Base-by-base conservation (phyloP, 2,888 invertebrate genomes). In the Gerris lacustris region DNA sequence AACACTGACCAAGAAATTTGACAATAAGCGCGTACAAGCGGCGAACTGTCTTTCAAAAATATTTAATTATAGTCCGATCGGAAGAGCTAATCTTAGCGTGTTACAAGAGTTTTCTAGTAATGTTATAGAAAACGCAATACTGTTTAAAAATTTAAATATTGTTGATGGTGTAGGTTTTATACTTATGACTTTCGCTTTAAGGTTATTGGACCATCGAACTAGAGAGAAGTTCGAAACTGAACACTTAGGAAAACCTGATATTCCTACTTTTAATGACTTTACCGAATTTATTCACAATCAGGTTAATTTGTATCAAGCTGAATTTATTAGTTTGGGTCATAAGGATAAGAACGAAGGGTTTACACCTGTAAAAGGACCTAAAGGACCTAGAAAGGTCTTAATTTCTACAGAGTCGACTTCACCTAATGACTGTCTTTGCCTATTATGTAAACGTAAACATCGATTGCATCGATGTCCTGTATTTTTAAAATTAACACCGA, bases 11-110 rank as follows among this genome's bases (percentile, higher is more conserved):
- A 9, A 47, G 9, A 68, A 68, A 47, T 68, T 45, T 9, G 68
- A 68, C 31, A 68, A 68, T 7, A 44, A 43, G 2, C 44, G 68
- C 6, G 9, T 68, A n/a, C 68, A 68, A 44, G 68, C 68, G 17
- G 44, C 45, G n/a, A 31, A 44, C 31, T 68, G 18, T 5, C n/a
- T 68, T 9, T n/a, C 47, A 47, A 68, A 68, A 45, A 68, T 68
- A 31, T 47, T 68, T 17, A 68, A 68, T 47, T 68, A 45, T 45
- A 68, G 44, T 31, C 47, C 68, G 6, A 45, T 47, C 11, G 15
- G 7, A 6, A 5, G 18, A 44, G 45, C 68, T 6, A 44, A 43
- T 7, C n/a, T 17, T 9, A 18, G 45, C 31, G 6, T n/a, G 9
- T 68, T 68, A 31, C 45, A 68, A 17, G 9, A 68, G 0, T 68